Evolutionary conservation across 37 sponge, comb jelly and placozoan genomes (phyloP).

Genomic region (Petrosia ficiformis): DNA sequence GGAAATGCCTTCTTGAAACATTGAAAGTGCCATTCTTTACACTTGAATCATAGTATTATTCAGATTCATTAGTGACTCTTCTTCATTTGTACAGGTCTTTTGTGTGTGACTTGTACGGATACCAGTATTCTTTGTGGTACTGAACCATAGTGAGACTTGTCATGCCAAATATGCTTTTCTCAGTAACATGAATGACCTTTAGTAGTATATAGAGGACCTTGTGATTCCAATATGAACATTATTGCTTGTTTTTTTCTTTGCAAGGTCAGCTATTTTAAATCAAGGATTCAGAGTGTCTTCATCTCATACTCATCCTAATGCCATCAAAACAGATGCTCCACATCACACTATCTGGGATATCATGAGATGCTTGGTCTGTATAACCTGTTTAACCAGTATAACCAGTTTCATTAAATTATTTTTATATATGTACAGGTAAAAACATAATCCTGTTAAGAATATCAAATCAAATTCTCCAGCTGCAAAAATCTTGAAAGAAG

Average conservation of each 20-base stretch:
- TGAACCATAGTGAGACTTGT: constrained; percentile 75
- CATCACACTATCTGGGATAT: constrained; percentile 91
- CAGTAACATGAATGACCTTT: constrained; percentile 64
- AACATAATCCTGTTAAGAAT: constrained; percentile 61
- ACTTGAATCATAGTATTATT: no score
- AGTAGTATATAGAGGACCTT: no score
- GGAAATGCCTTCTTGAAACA: no score
- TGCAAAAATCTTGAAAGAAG: constrained; percentile 68
- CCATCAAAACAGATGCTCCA: constrained; percentile 94
- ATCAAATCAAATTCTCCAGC: constrained; percentile 54
- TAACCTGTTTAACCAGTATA: no score
- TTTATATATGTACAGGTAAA: constrained; percentile 19
- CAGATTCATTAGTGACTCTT: no score
- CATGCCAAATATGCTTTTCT: constrained; percentile 92
- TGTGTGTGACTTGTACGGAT: constrained; percentile 97
- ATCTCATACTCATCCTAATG: constrained; percentile 76
- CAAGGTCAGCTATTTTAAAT: constrained; percentile 91
- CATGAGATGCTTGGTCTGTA: constrained; percentile 88
- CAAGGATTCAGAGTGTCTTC: constrained; percentile 89
- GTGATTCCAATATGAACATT: no score
- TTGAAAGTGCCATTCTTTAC: no score
- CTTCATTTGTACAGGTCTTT: no score
- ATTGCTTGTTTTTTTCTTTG: no score
- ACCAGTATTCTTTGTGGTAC: constrained; percentile 94
- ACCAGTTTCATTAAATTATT: neutral